A percentile compares a stretch with the other conserved stretches of the same genome.
These are phyloP conservation scores for Pegea sp. DNA, from an alignment of 23 tunicate genomes.

Conservation along the genomic window DNA sequence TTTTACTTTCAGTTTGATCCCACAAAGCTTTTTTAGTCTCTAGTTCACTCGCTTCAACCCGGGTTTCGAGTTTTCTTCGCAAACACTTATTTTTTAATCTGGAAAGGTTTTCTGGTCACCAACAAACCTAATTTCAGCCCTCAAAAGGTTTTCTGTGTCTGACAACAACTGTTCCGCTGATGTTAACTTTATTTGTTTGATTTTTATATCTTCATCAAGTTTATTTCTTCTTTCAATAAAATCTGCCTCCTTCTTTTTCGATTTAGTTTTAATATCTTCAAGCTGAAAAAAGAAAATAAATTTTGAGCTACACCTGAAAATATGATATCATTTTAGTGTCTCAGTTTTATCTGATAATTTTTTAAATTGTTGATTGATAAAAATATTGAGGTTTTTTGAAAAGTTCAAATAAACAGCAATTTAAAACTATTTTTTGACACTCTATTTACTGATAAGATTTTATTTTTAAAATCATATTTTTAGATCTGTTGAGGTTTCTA, in stretches of 20 bases:
- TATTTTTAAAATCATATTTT: too few relatives aligned
- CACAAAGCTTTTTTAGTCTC: conserved; percentile 47
- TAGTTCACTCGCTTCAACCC: conserved; percentile 11
- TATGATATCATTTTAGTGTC: too few relatives aligned
- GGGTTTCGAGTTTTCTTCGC: conserved; percentile 17
- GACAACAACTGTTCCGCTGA: conserved; percentile 15
- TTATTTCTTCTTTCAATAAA: conserved; percentile 18
- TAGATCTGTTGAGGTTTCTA: too few relatives aligned
- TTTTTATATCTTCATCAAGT: conserved; percentile 36
- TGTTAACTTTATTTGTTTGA: conserved; percentile 27
- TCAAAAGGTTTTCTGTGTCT: conserved; percentile 25
- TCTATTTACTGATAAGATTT: too few relatives aligned
- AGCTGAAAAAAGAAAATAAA: conserved; percentile 11
- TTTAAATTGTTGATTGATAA: too few relatives aligned
- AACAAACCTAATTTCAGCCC: conserved; percentile 35
- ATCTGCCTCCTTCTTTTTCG: conserved; percentile 8
- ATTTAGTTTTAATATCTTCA: conserved; percentile 6
- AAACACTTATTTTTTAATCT: background rate
- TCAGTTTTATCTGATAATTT: too few relatives aligned
- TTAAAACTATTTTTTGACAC: too few relatives aligned
- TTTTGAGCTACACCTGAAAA: too few relatives aligned
- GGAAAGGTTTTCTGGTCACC: too few relatives aligned
- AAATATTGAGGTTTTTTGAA: too few relatives aligned
- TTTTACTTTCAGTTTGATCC: conserved; percentile 23
- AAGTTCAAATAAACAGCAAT: too few relatives aligned